Evolutionary conservation across 2,888 invertebrate genomes (phyloP).

Genomic region (Lobophora halterata): DNA sequence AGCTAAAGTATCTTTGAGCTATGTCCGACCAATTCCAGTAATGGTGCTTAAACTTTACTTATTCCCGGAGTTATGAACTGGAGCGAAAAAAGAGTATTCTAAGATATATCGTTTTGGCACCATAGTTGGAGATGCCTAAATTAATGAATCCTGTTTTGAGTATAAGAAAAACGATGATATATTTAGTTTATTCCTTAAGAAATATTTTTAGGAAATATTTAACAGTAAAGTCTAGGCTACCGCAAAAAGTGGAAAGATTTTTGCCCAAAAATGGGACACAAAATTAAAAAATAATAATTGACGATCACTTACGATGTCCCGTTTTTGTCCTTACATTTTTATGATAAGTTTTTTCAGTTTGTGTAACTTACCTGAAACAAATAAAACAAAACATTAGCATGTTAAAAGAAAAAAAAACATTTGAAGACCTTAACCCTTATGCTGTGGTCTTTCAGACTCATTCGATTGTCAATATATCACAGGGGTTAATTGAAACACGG

Average conservation of each 20-base stretch:
- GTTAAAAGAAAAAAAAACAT: background rate
- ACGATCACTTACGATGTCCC: too few relatives aligned
- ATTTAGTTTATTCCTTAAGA: too few relatives aligned
- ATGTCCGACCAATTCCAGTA: conserved; percentile 62
- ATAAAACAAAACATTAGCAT: conserved; percentile 2
- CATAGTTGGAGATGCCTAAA: conserved; percentile 5
- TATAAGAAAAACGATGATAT: too few relatives aligned
- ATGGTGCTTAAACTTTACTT: conserved; percentile 66
- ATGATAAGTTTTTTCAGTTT: conserved; percentile 2
- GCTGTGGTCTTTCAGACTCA: conserved; percentile 6
- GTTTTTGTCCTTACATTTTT: too few relatives aligned
- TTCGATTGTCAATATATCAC: background rate
- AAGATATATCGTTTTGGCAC: conserved; percentile 24
- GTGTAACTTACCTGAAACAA: conserved; percentile 20
- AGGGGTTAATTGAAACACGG: conserved; percentile 12
- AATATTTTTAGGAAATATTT: too few relatives aligned
- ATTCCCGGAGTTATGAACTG: conserved; percentile 53
- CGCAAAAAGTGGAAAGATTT: too few relatives aligned
- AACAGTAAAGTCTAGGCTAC: too few relatives aligned
- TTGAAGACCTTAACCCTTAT: background rate
- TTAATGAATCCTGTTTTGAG: conserved; percentile 13
- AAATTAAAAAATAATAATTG: too few relatives aligned
- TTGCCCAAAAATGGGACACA: too few relatives aligned
- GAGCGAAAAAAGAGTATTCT: conserved; percentile 37
- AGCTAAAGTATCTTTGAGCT: conserved; percentile 25